These are phyloP conservation scores for Epinephelus coioides DNA, from an alignment of 2,797 vertebrate species.

Conservation along the genomic window DNA sequence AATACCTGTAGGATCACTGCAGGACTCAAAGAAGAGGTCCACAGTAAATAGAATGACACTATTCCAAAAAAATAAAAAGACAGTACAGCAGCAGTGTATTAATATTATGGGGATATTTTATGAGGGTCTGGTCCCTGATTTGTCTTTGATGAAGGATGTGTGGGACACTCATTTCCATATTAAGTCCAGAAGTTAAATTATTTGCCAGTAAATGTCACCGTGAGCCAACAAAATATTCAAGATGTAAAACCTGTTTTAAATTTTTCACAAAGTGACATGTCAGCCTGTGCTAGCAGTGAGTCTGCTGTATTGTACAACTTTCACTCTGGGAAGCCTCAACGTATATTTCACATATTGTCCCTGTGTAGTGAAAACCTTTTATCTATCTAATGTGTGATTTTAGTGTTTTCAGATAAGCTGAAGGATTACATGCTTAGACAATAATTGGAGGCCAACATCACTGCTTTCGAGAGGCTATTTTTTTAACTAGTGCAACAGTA, in stretches of 20 bases:
- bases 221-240: slow-evolving; percentile 2
- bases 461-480: too few species aligned
- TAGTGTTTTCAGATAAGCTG: neutral
- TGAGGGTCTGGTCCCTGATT: neutral
- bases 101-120: neutral
- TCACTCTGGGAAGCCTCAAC: neutral
- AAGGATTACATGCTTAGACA: neutral
- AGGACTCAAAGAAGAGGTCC: neutral
- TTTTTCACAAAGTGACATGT: neutral
- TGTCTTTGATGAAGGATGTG: slow-evolving; percentile 16
- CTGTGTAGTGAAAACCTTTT: neutral
- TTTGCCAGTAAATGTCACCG: slow-evolving; percentile 27
- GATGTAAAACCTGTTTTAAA: neutral
- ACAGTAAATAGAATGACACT: neutral
- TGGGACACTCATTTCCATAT: neutral
- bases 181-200: slow-evolving; percentile 2
- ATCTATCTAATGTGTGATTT: neutral
- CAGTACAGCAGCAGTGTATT: neutral
- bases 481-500: too few species aligned
- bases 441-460: too few species aligned
- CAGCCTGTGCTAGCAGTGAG: neutral
- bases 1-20: neutral
- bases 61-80: neutral
- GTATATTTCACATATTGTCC: neutral
- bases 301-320: neutral